Conservation (phyloP, 2,113 vertebrate species). For the Himantopus leucocephalus region DNA sequence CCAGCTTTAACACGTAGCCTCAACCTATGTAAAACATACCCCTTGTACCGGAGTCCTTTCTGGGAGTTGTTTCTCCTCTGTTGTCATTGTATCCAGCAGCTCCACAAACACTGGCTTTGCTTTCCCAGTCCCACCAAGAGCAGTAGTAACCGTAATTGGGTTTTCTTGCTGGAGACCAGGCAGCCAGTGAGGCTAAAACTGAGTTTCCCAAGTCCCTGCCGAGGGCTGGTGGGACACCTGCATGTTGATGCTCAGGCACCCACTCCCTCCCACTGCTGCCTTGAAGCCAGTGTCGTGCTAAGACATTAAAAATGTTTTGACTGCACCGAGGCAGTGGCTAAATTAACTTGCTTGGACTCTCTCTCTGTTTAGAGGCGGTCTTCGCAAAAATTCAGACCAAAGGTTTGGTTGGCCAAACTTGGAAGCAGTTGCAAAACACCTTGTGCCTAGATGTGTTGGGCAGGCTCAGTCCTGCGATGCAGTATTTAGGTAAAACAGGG, state of each 20-base stretch:
- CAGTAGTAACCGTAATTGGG: accelerated
- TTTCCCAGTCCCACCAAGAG: not conserved
- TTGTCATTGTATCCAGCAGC: not conserved
- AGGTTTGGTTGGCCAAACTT: not conserved
- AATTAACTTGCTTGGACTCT: not conserved
- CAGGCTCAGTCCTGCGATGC: not conserved
- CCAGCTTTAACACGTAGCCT: not conserved
- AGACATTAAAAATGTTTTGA: not conserved
- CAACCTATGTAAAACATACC: not conserved
- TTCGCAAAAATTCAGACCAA: not conserved
- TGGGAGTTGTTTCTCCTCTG: not conserved
- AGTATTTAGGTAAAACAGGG: not conserved
- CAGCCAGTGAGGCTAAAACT: not conserved
- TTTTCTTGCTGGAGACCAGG: not conserved
- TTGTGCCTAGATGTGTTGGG: not conserved
- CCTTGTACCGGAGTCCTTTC: not conserved
- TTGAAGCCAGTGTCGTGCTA: not conserved
- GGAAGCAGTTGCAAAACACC: not conserved
- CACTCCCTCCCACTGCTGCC: not conserved
- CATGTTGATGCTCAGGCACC: accelerated
- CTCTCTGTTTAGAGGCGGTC: not conserved
- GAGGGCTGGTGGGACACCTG: not conserved
- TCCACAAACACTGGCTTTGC: not conserved
- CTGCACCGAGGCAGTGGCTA: not conserved
- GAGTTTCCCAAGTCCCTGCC: not conserved